A percentile compares a stretch with the other conserved stretches of the same genome.
Conservation (phyloP, 2,797 vertebrate species). For the Sphenodon punctatus region DNA sequence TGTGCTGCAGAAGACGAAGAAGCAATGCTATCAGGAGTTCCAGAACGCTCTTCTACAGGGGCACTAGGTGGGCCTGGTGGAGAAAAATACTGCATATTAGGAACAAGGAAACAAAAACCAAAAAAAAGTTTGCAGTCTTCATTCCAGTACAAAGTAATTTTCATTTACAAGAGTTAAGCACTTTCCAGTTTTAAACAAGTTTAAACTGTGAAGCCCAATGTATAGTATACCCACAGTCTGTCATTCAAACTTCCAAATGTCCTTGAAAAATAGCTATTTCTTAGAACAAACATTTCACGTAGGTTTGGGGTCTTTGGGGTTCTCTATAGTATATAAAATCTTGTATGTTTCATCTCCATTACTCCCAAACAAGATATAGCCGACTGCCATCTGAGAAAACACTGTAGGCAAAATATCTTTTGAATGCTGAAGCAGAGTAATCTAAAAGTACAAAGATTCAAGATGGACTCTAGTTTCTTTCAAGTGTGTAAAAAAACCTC, state of each 20-base stretch:
- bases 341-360: neutral
- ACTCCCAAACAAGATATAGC: neutral
- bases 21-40: constrained; percentile 95
- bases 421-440: neutral
- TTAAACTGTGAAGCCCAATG: neutral
- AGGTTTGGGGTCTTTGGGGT: neutral
- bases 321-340: neutral
- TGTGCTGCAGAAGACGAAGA: constrained; percentile 93
- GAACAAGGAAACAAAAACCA: neutral
- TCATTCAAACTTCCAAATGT: neutral
- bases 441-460: no score
- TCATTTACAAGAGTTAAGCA: neutral
- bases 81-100: neutral
- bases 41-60: constrained; percentile 91
- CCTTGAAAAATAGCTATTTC: neutral
- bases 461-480: no score
- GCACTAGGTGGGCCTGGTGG: constrained; percentile 83
- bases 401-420: neutral
- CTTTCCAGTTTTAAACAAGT: neutral
- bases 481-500: no score
- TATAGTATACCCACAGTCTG: neutral
- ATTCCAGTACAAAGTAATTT: neutral
- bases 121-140: neutral
- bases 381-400: neutral
- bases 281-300: no score